Percentiles rank a stretch among this genome's conserved stretches.
Conservation (phyloP, 2,888 invertebrate species). For the Cepaea hortensis region DNA sequence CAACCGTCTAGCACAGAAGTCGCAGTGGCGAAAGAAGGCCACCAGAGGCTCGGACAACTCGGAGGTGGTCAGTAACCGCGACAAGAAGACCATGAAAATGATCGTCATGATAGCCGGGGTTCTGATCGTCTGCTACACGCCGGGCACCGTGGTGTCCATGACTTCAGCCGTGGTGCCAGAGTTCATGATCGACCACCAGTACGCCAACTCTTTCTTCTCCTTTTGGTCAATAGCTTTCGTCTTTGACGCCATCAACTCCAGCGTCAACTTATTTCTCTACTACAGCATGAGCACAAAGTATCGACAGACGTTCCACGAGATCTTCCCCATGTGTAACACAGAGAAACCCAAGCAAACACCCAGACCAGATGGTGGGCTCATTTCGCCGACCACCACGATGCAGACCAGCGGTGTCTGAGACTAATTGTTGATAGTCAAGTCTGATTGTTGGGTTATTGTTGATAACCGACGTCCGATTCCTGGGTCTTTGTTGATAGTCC, state of each 20-base stretch:
- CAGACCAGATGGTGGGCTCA: background rate
- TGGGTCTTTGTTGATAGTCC: too few relatives aligned
- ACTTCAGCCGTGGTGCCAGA: background rate
- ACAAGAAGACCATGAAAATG: conserved; percentile 25
- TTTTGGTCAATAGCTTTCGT: conserved; percentile 19
- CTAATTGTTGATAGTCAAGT: too few relatives aligned
- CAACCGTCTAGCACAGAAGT: conserved; percentile 1
- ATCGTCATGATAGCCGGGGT: conserved; percentile 14
- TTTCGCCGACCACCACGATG: too few relatives aligned
- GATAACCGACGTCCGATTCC: too few relatives aligned
- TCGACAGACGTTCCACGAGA: conserved; percentile 3
- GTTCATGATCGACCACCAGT: background rate
- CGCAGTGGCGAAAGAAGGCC: conserved; percentile 11
- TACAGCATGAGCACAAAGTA: conserved; percentile 36
- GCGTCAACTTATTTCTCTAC: conserved; percentile 25
- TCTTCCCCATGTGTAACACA: background rate
- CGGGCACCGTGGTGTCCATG: conserved; percentile 1
- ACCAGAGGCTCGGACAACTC: background rate
- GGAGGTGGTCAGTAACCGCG: background rate
- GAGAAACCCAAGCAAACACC: background rate
- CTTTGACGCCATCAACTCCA: conserved; percentile 15
- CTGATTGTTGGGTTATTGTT: too few relatives aligned
- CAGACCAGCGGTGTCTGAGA: too few relatives aligned
- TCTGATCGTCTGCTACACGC: conserved; percentile 14
- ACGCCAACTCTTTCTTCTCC: background rate